Evolutionary conservation across 2,113 vertebrate genomes (phyloP).

Genomic region (Oriolus oriolus): DNA sequence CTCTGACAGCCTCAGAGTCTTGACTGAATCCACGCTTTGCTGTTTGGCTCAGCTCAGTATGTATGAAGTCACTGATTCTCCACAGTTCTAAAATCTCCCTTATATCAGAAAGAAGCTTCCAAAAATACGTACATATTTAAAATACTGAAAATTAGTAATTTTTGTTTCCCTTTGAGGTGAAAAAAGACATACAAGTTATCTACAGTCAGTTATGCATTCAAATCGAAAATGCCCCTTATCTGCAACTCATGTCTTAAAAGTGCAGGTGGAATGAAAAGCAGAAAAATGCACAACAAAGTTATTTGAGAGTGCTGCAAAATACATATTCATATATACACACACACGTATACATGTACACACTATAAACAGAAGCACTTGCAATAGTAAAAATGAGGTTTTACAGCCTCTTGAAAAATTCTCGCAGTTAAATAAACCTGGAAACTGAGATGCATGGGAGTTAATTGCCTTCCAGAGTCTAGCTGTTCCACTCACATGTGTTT

Average conservation of each 20-base stretch:
- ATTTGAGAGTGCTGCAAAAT: not conserved
- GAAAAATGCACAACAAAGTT: not conserved
- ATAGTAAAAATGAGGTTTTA: not conserved
- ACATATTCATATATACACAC: not conserved
- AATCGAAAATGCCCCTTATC: not conserved
- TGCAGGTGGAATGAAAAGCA: not conserved
- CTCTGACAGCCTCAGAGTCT: not conserved
- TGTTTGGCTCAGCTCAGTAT: not conserved
- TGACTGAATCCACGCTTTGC: not conserved
- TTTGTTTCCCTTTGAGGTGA: not conserved
- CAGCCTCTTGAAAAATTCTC: not conserved
- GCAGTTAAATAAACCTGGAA: not conserved
- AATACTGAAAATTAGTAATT: not conserved
- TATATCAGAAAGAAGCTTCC: not conserved
- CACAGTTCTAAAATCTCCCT: not conserved
- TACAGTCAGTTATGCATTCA: not conserved
- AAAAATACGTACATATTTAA: not conserved
- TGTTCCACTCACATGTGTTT: rapidly evolving
- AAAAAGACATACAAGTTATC: not conserved
- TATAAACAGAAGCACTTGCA: not conserved
- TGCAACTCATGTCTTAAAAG: not conserved
- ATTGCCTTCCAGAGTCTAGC: not conserved
- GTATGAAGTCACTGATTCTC: not conserved
- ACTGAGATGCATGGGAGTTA: not conserved
- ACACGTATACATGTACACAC: not conserved